Base-by-base conservation (phyloP, 1,140 invertebrate genomes). In the Trichonephila clavata region DNA sequence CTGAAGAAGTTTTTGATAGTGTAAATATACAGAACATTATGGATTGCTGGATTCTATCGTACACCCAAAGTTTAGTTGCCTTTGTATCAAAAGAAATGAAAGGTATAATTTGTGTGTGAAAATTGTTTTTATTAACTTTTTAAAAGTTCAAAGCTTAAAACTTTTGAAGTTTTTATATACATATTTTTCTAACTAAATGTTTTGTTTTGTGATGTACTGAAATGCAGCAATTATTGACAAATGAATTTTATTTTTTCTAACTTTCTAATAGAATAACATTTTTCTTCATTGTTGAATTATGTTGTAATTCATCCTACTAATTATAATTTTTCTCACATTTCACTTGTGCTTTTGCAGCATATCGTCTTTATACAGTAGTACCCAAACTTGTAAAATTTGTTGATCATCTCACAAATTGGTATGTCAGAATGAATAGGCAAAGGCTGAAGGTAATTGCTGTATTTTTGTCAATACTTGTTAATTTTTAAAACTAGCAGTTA, bases 331-430 rank as follows among this genome's bases (percentile, higher is more conserved):
- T 39, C 32, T 18, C 18, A 21, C 71, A 32, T 80, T 21, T 21
- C 14, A 32, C 5, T 43, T 80, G 27, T 80, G 8, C 39, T 68
- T 93, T 94, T 95, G 27, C 97, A 95, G 97, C 97, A 5, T 99
- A 99, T 95, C 97, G 97, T 86, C 96, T 99, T 32, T 99, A 99
- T 95, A 99, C 98, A 0, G 99, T 99, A 18, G 97, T 99, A 43
- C 99, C 99, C 4, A 96, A 97, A 81, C 96, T 99, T 20, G 98
- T 99, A 0, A 99, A 99, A 95, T 99, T 99, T 96, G 98, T 99
- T 94, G 99, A 99, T 95, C 98, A 99, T 95, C 96, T 99, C 5
- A 99, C 99, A 8, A 99, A 99, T 95, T 99, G 99, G 98, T 99
- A 99, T 95, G 98, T 99, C 14, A 97, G 99, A 92, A 98, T 99